Percentiles rank a stretch among this genome's conserved stretches.
These are phyloP conservation scores for Coregonus ussuriensis DNA, from an alignment of 2,797 vertebrate genomes.

Conservation along the genomic window DNA sequence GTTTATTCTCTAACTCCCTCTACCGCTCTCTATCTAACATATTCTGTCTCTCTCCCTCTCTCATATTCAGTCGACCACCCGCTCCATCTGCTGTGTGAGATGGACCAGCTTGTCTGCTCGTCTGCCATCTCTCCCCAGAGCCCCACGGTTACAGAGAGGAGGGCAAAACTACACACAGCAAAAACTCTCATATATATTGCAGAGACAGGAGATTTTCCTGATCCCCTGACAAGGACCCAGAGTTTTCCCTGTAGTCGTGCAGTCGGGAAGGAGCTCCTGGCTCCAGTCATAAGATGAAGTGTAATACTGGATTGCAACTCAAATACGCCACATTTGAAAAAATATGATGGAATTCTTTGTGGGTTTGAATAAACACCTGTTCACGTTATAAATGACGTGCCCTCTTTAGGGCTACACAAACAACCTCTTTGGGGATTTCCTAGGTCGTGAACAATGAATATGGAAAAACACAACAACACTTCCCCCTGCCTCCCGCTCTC, in stretches of 20 bases:
- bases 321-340: not conserved
- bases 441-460: no score
- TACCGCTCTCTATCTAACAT: not conserved
- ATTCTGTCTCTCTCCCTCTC: not conserved
- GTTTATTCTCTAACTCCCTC: not conserved
- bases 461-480: no score
- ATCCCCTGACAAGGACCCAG: not conserved
- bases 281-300: not conserved
- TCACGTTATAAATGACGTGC: no score
- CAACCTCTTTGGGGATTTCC: no score
- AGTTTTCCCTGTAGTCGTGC: not conserved
- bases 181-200: not conserved
- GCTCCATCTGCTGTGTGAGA: slow-evolving; percentile 63
- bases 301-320: not conserved
- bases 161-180: slow-evolving; percentile 29
- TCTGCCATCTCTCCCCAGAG: slow-evolving; percentile 46
- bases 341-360: no score
- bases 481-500: no score
- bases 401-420: no score
- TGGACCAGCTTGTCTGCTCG: slow-evolving; percentile 61
- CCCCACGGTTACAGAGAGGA: slow-evolving; percentile 39
- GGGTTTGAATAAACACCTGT: no score
- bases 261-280: not conserved
- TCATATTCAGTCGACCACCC: slow-evolving; percentile 20
- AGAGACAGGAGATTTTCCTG: not conserved